Evolutionary conservation across 1,140 invertebrate genomes (phyloP).

Genomic region (Colletes latitarsis): DNA sequence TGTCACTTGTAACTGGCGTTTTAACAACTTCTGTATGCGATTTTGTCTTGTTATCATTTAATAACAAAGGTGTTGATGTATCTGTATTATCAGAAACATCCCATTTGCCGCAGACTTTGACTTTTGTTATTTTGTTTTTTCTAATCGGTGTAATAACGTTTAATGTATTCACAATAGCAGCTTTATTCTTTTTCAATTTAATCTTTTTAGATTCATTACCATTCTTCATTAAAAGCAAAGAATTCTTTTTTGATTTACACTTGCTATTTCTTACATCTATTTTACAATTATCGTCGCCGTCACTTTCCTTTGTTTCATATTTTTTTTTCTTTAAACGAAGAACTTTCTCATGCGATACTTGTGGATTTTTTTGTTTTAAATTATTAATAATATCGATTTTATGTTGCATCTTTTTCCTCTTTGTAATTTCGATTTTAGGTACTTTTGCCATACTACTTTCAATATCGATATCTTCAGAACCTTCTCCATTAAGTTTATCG

Average conservation of each 20-base stretch:
- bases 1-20: constrained; percentile 3
- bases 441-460: neutral
- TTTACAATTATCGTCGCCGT: neutral
- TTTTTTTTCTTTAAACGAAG: constrained; percentile 19
- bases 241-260: constrained; percentile 1
- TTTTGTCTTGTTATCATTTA: neutral
- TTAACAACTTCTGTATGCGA: neutral
- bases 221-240: neutral
- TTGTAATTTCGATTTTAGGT: constrained; percentile 11
- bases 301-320: neutral
- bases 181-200: constrained; percentile 25
- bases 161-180: neutral
- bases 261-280: neutral
- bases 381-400: constrained; percentile 1
- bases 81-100: constrained; percentile 28
- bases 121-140: constrained; percentile 18
- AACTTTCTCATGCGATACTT: constrained; percentile 12
- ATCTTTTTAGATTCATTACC: constrained; percentile 20
- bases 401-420: constrained; percentile 26
- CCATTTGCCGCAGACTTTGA: constrained; percentile 8
- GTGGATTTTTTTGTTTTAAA: neutral
- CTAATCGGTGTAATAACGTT: constrained; percentile 3
- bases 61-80: neutral
- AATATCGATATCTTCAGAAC: neutral
- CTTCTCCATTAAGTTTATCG: constrained; percentile 28